These are phyloP conservation scores for Cheilosia grossa DNA, from an alignment of 2,888 invertebrate genomes.

Conservation along the genomic window DNA sequence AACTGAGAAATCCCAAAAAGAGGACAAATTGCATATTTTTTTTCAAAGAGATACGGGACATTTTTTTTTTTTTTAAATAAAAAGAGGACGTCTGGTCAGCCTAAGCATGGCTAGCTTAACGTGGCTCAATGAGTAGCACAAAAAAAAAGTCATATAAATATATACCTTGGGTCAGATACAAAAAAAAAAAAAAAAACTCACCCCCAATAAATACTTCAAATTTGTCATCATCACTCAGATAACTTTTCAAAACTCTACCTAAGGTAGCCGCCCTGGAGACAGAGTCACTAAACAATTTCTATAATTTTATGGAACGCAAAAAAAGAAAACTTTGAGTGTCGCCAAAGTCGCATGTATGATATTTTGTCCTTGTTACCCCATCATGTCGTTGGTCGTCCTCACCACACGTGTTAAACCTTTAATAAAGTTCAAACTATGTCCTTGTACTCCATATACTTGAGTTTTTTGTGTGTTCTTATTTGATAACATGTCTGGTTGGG, in stretches of 20 bases:
- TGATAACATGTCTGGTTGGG: background rate
- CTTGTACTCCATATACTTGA: constrained; percentile 17
- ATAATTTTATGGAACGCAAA: constrained; percentile 20
- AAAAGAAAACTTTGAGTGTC: constrained; percentile 11
- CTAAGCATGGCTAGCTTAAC: too few species aligned
- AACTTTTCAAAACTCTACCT: constrained; percentile 22
- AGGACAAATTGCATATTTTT: too few species aligned
- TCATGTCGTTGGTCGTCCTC: background rate
- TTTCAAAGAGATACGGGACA: too few species aligned
- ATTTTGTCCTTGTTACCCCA: too few species aligned
- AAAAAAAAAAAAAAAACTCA: too few species aligned
- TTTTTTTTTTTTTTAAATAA: too few species aligned
- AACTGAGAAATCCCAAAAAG: too few species aligned
- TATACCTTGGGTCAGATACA: too few species aligned
- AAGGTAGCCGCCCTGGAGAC: constrained; percentile 9
- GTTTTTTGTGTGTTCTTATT: background rate
- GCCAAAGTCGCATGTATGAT: constrained; percentile 28
- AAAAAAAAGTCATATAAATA: too few species aligned
- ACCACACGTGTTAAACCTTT: constrained; percentile 4
- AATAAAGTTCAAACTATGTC: constrained; percentile 51
- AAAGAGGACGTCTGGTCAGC: too few species aligned
- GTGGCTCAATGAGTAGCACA: too few species aligned
- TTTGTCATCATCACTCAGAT: constrained; percentile 52
- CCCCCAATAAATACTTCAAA: constrained; percentile 17
- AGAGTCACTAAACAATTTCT: constrained; percentile 34